Conservation (phyloP, 2,113 vertebrate genomes). For the Archocentrus centrarchus region DNA sequence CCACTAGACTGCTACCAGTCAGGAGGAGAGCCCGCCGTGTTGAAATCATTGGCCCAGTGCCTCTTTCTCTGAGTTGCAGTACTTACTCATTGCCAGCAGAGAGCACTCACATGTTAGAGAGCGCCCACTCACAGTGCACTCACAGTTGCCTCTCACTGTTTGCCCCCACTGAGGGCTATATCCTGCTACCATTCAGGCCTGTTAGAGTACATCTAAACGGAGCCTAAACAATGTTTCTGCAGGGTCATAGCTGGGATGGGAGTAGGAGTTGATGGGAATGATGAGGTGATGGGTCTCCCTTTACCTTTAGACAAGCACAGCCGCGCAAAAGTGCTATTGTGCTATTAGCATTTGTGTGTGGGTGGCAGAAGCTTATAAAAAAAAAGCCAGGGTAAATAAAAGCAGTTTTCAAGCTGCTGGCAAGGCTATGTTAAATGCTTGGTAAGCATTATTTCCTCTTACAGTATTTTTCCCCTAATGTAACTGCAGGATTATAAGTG, state of each 20-base stretch:
- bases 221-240: conserved; percentile 81
- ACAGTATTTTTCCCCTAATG: conserved; percentile 9
- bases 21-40: conserved; percentile 25
- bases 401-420: conserved; percentile 66
- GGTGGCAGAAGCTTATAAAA: conserved; percentile 77
- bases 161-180: conserved; percentile 75
- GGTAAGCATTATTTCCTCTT: conserved; percentile 68
- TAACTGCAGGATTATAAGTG: conserved; percentile 14
- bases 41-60: conserved; percentile 35
- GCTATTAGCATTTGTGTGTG: conserved; percentile 84
- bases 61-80: conserved; percentile 61
- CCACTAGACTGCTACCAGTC: conserved; percentile 52
- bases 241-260: conserved; percentile 80
- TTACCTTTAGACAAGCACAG: conserved; percentile 83
- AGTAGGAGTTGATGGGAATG: conserved; percentile 86
- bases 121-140: conserved; percentile 62
- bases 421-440: conserved; percentile 65
- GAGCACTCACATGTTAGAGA: conserved; percentile 85
- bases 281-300: conserved; percentile 82
- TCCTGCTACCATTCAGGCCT: conserved; percentile 76
- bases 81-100: conserved; percentile 83
- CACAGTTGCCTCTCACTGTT: conserved; percentile 73
- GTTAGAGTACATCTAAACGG: conserved; percentile 77
- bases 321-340: conserved; percentile 79
- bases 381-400: conserved; percentile 81